Base-by-base conservation (phyloP, 92 coral and sea anemone genomes). In the Metridium senile region DNA sequence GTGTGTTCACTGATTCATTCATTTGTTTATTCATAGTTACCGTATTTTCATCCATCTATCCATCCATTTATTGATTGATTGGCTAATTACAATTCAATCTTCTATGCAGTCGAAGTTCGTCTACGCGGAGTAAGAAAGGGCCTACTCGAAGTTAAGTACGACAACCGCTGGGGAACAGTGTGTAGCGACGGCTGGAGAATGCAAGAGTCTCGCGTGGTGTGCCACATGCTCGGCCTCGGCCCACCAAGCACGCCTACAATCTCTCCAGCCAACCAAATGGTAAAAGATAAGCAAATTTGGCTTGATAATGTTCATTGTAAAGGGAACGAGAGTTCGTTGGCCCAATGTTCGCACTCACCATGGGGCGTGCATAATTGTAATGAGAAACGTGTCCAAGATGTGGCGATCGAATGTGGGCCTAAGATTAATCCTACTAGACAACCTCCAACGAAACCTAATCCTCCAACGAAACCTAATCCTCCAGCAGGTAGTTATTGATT, bases 291-390 rank as follows among this genome's bases (percentile, higher is more conserved):
- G n/a, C 68, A 66, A 9, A 73, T 73, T 32, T 57, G 66, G 78
- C 67, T 73, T 2, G 67, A 73, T 39, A 73, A 73, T 58, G 78
- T 73, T 20, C 11, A 25, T 0, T 73, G 78, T 58, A 8, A n/a
- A 1, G 57, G 34, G 10, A 58, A 29, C 2, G 30, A 23, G 1
- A 26, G 7, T 0, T 45, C 68, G 31, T 29, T 58, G 1, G 11
- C 23, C 9, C 39, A 54, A 21, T 73, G 78, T 34, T 9, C 7
- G 11, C 78, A 73, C 33, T 51, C 54, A 51, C 57, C 57, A 35
- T 35, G 61, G 61, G 78, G 78, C 9, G 65, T 73, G 20, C 78
- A 73, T 26, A 73, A 73, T 32, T 73, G 78, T 18, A 63, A 73
- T 34, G 68, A 18, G 11, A 26, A 26, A 1, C 78, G 57, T 18